Evolutionary conservation across 1,140 invertebrate genomes (phyloP).

Genomic region (Meloidogyne hapla): DNA sequence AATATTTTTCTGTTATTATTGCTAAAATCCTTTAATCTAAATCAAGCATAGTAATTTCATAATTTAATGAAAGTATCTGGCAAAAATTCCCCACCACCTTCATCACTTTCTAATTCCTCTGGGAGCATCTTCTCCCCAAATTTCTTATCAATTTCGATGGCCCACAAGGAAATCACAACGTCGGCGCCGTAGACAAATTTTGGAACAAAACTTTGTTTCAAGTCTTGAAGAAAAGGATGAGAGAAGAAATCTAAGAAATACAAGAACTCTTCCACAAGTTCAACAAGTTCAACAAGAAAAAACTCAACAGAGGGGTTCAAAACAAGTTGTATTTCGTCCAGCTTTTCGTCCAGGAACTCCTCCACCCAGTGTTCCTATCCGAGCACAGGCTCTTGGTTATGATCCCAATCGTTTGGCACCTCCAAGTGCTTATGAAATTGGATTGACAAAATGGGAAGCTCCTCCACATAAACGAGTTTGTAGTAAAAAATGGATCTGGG

Average conservation of each 20-base stretch:
- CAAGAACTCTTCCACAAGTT: not conserved
- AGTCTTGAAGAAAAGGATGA: not conserved
- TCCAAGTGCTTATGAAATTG: constrained; percentile 3
- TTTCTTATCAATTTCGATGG: constrained; percentile 7
- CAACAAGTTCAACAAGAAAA: not conserved
- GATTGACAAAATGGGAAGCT: constrained; percentile 28
- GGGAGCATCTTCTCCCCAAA: not conserved
- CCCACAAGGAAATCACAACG: not conserved
- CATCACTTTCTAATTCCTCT: not conserved
- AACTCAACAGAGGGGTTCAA: not conserved
- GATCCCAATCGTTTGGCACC: constrained; percentile 22
- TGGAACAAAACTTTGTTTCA: not conserved
- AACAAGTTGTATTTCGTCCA: not conserved
- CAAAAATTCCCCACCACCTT: not conserved
- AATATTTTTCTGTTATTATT: too few species aligned
- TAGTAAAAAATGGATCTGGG: not conserved
- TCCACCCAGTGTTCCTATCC: constrained; percentile 1
- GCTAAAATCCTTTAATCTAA: too few species aligned
- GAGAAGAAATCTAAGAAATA: not conserved
- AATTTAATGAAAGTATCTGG: not conserved
- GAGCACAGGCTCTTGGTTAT: not conserved
- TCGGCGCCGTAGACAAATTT: not conserved
- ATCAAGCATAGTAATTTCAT: not conserved
- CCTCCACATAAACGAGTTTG: constrained; percentile 29
- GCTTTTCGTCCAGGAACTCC: constrained; percentile 21